Base-by-base conservation (phyloP, 2,797 vertebrate genomes). In the Podarcis lilfordi region DNA sequence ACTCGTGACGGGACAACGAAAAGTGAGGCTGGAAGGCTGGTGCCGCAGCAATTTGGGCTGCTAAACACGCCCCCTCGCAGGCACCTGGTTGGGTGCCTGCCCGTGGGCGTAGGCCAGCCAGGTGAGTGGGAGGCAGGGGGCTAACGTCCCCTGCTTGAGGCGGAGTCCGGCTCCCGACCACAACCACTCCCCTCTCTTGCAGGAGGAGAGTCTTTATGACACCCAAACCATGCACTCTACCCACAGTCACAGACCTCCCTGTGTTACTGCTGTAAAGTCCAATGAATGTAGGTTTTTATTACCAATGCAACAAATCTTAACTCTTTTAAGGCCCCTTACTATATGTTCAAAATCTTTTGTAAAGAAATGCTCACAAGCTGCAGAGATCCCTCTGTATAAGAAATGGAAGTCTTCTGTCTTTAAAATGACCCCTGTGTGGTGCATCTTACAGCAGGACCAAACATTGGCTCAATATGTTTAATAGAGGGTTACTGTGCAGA, bases 361-460 rank as follows among this genome's bases (percentile, higher is more conserved):
- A 93, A 92, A 85, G 64, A 84, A 87, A 93, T 83, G 92, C 90
- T 92, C 84, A 88, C 72, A 55, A 90, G 80, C n/a, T 88, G 91
- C 75, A 88, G 40, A 89, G 4, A 93, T 89, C 86, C 86, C 86
- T 84, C 86, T 94, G 87, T 88, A 89, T 85, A 93, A 92, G 91
- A 40, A 93, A 95, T 88, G 92, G 90, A 94, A 93, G 84, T 86
- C 88, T 92, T 94, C 94, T 92, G 91, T 93, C 92, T 94, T 92
- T 86, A 94, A 93, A 93, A 93, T 50, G 61, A 92, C 90, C 94
- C 93, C 93, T 90, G 90, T 55, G 92, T 88, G 86, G 90, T 91
- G 92, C 84, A 91, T 86, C 89, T 88, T 93, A 92, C 92, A 91
- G 88, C 80, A 92, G 84, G 91, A 93, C 88, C 87, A 93, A 91